Evolutionary conservation across 2,113 vertebrate species (phyloP).

Genomic region (Cyprinus carpio): DNA sequence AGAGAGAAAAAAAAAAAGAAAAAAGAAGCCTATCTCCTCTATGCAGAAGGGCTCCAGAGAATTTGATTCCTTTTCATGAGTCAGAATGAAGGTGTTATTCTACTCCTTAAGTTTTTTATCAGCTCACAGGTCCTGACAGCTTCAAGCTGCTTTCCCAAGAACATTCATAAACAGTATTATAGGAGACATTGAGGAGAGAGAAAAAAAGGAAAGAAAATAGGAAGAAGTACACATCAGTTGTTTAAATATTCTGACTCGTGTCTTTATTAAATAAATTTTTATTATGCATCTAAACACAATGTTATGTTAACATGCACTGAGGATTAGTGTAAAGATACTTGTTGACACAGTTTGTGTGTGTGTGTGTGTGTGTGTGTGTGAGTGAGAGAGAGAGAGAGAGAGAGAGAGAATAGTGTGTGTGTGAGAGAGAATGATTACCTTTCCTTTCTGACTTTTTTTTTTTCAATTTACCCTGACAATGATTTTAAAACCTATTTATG

Average conservation of each 20-base stretch:
- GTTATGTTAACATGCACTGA: constrained; percentile 59
- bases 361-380: not conserved
- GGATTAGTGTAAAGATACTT: constrained; percentile 67
- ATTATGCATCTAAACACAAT: constrained; percentile 63
- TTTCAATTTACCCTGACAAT: constrained; percentile 50
- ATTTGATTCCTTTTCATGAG: constrained; percentile 85
- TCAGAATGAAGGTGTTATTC: constrained; percentile 87
- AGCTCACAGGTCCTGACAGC: constrained; percentile 81
- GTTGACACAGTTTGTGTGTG: constrained; percentile 43
- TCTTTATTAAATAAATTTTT: constrained; percentile 59
- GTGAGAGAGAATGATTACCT: not conserved
- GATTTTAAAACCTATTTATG: constrained; percentile 41
- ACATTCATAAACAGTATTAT: constrained; percentile 63
- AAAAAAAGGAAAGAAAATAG: constrained; percentile 40
- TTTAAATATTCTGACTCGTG: constrained; percentile 65
- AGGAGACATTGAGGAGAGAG: constrained; percentile 53
- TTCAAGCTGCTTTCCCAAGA: constrained; percentile 77
- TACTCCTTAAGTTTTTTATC: constrained; percentile 86
- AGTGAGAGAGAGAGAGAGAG: not conserved
- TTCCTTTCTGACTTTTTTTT: not conserved
- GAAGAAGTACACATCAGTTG: constrained; percentile 59
- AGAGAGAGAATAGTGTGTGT: too few species aligned
- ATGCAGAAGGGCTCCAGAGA: constrained; percentile 84
- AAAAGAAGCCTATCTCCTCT: constrained; percentile 83
- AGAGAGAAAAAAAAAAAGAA: constrained; percentile 70